Conservation (phyloP, 2,797 vertebrate species). For the Danio tinwini region DNA sequence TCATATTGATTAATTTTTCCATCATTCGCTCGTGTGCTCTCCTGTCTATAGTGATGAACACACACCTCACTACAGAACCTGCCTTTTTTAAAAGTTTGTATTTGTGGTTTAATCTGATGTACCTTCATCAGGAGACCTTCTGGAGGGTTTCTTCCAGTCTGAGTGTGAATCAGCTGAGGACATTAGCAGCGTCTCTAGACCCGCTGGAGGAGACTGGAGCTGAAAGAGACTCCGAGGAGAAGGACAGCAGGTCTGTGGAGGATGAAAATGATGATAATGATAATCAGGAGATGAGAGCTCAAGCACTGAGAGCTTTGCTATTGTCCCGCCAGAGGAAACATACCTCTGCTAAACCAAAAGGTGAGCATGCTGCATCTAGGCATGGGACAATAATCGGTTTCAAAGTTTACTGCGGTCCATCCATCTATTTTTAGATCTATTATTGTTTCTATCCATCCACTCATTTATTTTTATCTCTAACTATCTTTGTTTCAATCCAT, state of each 20-base stretch:
- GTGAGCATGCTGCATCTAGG: slow-evolving; percentile 44
- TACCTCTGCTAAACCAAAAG: slow-evolving; percentile 61
- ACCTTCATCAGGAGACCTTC: slow-evolving; percentile 86
- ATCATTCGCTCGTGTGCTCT: too few species aligned
- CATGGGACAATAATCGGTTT: too few species aligned
- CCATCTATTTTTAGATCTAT: too few species aligned
- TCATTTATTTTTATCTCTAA: too few species aligned
- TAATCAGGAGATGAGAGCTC: slow-evolving; percentile 70
- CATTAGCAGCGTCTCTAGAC: slow-evolving; percentile 77
- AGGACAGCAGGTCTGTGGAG: slow-evolving; percentile 28
- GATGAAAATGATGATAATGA: slow-evolving; percentile 45
- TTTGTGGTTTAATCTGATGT: background rate
- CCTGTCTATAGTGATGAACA: too few species aligned
- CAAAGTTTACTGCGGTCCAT: too few species aligned
- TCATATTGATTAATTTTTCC: too few species aligned
- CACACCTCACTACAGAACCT: too few species aligned
- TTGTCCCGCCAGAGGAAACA: slow-evolving; percentile 77
- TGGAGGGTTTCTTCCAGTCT: slow-evolving; percentile 93
- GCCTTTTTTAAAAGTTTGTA: too few species aligned
- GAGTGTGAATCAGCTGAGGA: slow-evolving; percentile 77
- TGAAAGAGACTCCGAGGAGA: background rate
- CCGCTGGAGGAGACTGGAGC: slow-evolving; percentile 55
- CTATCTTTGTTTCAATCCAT: too few species aligned
- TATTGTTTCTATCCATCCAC: too few species aligned
- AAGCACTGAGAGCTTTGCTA: slow-evolving; percentile 75